These are phyloP conservation scores for Micronisus gabar DNA, from an alignment of 2,113 vertebrate genomes.

Conservation along the genomic window DNA sequence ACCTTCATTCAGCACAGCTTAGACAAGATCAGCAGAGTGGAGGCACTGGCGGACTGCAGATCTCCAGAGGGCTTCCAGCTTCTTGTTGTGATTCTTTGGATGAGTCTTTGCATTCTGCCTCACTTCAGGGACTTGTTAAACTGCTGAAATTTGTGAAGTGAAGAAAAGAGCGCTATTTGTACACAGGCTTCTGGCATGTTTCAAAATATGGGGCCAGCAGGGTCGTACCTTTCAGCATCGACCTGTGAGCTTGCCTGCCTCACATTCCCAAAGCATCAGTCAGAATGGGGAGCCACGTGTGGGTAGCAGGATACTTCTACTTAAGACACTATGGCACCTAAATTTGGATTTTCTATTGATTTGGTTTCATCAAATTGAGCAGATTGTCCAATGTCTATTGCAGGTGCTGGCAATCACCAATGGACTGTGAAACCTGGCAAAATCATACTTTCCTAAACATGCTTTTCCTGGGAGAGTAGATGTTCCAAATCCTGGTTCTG, in stretches of 20 bases:
- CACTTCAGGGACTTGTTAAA: constrained; percentile 66
- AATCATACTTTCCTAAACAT: neutral
- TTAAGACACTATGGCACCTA: constrained; percentile 38
- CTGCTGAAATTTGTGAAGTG: constrained; percentile 23
- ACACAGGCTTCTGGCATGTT: constrained; percentile 55
- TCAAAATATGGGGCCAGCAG: constrained; percentile 52
- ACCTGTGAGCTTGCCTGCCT: neutral
- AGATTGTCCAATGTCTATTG: neutral
- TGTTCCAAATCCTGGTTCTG: neutral
- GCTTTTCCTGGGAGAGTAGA: neutral
- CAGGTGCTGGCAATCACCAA: neutral
- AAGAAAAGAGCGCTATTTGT: constrained; percentile 21
- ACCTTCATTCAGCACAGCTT: constrained; percentile 35
- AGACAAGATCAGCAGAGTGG: constrained; percentile 41
- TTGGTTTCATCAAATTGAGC: neutral
- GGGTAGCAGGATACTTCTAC: neutral
- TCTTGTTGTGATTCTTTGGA: neutral
- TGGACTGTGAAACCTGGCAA: neutral
- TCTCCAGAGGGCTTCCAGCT: constrained; percentile 46
- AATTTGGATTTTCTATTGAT: constrained; percentile 34
- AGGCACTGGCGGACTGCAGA: neutral
- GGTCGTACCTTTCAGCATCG: constrained; percentile 45
- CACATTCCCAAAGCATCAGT: constrained; percentile 43
- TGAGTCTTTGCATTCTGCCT: neutral
- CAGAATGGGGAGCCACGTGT: neutral